Evolutionary conservation across 64 coral and sea anemone species (phyloP), one percentile per base, ranked within the genome.

Genomic region (Dendronephthya gigantea): DNA sequence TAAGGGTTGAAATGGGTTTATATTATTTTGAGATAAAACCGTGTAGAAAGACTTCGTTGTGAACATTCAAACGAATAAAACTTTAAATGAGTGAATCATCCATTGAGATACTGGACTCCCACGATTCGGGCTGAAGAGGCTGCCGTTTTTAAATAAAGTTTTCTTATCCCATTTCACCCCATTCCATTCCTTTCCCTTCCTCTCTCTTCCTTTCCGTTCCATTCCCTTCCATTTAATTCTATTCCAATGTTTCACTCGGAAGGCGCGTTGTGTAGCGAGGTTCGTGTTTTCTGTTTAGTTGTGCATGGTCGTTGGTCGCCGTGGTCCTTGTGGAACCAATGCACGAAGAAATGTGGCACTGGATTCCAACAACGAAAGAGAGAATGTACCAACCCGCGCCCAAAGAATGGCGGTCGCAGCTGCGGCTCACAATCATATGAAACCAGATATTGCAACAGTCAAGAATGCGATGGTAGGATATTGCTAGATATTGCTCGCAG

Each of bases 321-420:
- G 9, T 79, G 72, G 72, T 79, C 72, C 15, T 15, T 34, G 7
- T 79, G 72, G 72, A 35, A 19, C 7, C 72, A 79, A 79, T 79
- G 72, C 32, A 79, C 25, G 13, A 79, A 79, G 32, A 79, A 79
- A 79, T 79, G 72, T 34, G 72, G 72, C 17, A 79, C 72, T 28
- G 72, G 72, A 33, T 79, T 15, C 36, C 72, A 79, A 33, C 15
- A 79, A 1, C 30, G 72, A 0, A 34, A 79, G 8, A 34, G 72
- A 35, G 72, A 79, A 36, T 79, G 72, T 29, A 79, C 72, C 2
- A 79, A 79, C 32, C 72, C 72, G 19, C 13, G 15, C 5, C 72
- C 72, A 9, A 34, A 79, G 16, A 79, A 79, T 79, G 72, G 72
- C 28, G 72, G 72, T 6, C 72, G 36, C 10, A 28, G 19, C 32